phyloP scores from a whole-genome alignment of 35 echinoderm and acorn worm species.

The Amphiura filiformis region DNA sequence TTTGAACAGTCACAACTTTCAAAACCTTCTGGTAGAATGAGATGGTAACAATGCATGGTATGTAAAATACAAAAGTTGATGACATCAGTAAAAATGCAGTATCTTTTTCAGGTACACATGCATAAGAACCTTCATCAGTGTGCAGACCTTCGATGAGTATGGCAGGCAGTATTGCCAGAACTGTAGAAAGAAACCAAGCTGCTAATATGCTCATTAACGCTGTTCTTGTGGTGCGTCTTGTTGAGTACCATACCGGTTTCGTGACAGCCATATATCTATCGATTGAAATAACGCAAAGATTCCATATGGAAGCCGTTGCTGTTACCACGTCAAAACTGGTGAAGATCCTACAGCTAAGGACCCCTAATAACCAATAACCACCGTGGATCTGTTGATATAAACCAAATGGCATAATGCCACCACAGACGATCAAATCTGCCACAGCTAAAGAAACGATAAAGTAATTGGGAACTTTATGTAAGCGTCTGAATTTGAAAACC shows the following conservation, averaged over 20 bases:
- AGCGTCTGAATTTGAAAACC: conserved; percentile 58
- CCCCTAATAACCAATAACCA: conserved; percentile 64
- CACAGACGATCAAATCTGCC: conserved; percentile 68
- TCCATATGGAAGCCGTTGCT: conserved; percentile 80
- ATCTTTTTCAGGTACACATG: neutral
- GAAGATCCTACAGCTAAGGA: conserved; percentile 55
- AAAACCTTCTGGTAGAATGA: neutral
- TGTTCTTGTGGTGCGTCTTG: conserved; percentile 65
- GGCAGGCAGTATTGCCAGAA: neutral
- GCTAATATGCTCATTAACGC: conserved; percentile 48
- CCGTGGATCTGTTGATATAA: conserved; percentile 58
- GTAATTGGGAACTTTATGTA: conserved; percentile 73
- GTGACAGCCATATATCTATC: conserved; percentile 80
- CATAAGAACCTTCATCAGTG: neutral
- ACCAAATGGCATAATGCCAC: conserved; percentile 72
- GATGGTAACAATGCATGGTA: neutral
- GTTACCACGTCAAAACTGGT: conserved; percentile 66
- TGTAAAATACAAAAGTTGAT: neutral
- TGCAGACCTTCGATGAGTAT: neutral
- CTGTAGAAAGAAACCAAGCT: neutral
- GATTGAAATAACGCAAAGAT: conserved; percentile 77
- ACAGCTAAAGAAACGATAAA: conserved; percentile 80
- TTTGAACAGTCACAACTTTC: neutral
- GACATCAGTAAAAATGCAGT: conserved; percentile 2
- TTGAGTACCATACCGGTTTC: conserved; percentile 71